Evolutionary conservation across 2,888 invertebrate species (phyloP), one percentile per base, ranked within the genome.

Genomic region (Watsonalla cultraria): DNA sequence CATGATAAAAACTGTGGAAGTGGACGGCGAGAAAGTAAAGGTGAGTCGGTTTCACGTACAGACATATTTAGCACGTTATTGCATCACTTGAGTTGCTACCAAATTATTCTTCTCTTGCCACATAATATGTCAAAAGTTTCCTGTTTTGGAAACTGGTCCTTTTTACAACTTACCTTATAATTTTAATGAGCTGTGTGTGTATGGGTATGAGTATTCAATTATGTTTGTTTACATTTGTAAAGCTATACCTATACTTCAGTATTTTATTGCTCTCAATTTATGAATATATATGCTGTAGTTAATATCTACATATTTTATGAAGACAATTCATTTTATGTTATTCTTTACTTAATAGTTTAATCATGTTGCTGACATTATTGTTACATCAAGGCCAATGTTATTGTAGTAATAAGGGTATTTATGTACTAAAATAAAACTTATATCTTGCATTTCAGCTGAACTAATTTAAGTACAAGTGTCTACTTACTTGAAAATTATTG

Each of bases 1-100:
- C 84, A 98, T 99, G 98, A 99, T 99, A 60, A 99, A 99, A 92
- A 98, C 98, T 53, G 97, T 99, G 7, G 98, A 98, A 92, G 97
- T 99, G 55, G 98, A 97, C 74, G 96, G 96, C 77, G 97, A 97
- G 87, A 97, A 96, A 94, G 96, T 97, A 70, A 97, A 97, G 93
- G 96, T 96, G 91, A 84, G 77, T 66, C 55, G 62, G 51, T 56
- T 53, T 52, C 54, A 48, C 49, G 51, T 50, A 57, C 58, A 51
- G 60, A 62, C 64, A 57, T 70, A 68, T 74, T 73, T 62, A 68
- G 66, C 56, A 61, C 64, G 54, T 61, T 65, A 66, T 81, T 82
- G 73, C 78, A 72, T 79, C 74, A 80, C 64, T 70, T 61, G 13
- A n/a, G 14, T 53, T 54, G 51, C 45, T 56, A 51, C 51, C 50